Conservation (phyloP, 2,888 invertebrate genomes). For the Acleris emargana region DNA sequence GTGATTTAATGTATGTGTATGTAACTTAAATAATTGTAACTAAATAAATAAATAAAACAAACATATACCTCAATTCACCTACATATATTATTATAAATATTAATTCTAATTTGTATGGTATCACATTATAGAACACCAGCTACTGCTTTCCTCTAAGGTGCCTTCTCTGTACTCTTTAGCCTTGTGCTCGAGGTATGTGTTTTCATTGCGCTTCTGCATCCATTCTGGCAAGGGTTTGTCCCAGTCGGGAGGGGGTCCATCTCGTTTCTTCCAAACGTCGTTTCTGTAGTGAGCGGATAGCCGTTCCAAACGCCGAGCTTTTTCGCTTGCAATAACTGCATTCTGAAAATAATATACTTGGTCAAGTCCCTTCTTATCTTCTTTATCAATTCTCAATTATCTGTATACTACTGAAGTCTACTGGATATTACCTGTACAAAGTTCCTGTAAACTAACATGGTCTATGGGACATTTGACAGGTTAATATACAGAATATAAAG, state of each 20-base stretch:
- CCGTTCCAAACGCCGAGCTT: slow-evolving; percentile 84
- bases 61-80: slow-evolving; percentile 31
- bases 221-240: slow-evolving; percentile 90
- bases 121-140: slow-evolving; percentile 70
- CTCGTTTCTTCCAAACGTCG: slow-evolving; percentile 90
- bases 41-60: slow-evolving; percentile 21
- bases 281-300: slow-evolving; percentile 88
- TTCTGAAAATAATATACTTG: slow-evolving; percentile 65
- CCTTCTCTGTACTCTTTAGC: slow-evolving; percentile 84
- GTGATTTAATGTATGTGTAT: too few species aligned
- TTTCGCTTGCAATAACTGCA: slow-evolving; percentile 89
- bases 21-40: too few species aligned
- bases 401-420: too few species aligned
- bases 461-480: too few species aligned
- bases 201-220: slow-evolving; percentile 86
- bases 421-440: too few species aligned
- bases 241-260: slow-evolving; percentile 92
- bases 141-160: slow-evolving; percentile 50
- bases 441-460: too few species aligned
- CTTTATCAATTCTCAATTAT: too few species aligned
- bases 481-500: too few species aligned
- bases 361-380: too few species aligned
- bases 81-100: slow-evolving; percentile 26
- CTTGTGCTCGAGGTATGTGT: slow-evolving; percentile 86
- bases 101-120: slow-evolving; percentile 32